Base-by-base conservation (phyloP, 2,113 vertebrate species). In the Neolamprologus modestus region DNA sequence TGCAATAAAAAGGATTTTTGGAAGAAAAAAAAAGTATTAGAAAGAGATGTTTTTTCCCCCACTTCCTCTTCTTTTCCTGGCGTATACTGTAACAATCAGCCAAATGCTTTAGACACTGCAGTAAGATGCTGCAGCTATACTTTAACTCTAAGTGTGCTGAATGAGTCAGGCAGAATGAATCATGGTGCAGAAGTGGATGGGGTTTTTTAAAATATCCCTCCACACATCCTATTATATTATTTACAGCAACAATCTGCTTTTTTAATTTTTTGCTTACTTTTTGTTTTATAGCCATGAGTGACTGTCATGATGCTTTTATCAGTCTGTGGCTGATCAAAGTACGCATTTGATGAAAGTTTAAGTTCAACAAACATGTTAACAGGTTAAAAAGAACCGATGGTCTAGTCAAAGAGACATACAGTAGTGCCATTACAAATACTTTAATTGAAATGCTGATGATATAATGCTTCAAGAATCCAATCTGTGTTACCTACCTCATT, bases 1-100 rank as follows among this genome's bases (percentile, higher is more conserved):
- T 98, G 98, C 97, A 98, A 97, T 98, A 98, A 97, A 98, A 97
- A 97, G 93, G 93, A 94, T 95, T 97, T 96, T 97, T 96, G 96
- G 95, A 96, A 92, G 89, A 92, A 96, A 96, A 93, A 91, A 63
- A 28, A 93, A 84, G 63, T 71, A 86, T 87, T 87, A 94, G 84
- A 94, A 87, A 95, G 92, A 94, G 78, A 88, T 90, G 87, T 94
- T 93, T 94, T 91, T 92, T 68, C 35, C 45, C 61, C 78, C 71
- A 57, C 83, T 86, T 84, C 81, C 80, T 89, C 52, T 78, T 90
- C 52, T 90, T 94, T 90, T 94, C 35, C 84, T 92, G 87, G 94
- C 87, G 92, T 96, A 95, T 92, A 93, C 96, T 94, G 91, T 96
- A 96, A 97, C 93, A 94, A 95, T 96, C 95, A 95, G 95, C 92